Conservation (phyloP, 2,113 vertebrate genomes). For the Neopipo cinnamomea region DNA sequence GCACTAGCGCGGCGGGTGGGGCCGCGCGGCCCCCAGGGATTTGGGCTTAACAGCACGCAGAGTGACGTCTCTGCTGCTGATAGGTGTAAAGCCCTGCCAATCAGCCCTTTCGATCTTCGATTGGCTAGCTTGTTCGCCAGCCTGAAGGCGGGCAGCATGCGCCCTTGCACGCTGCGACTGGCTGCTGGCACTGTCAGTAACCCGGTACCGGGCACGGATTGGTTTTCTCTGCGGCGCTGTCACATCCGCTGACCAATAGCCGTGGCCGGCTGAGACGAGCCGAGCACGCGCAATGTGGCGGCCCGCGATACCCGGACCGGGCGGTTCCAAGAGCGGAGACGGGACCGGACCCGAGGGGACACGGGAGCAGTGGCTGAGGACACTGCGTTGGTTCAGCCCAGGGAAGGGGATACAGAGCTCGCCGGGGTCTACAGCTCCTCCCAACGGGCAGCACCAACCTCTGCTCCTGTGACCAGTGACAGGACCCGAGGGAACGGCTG, state of each 20-base stretch:
- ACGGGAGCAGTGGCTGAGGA: neutral
- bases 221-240: rapidly evolving
- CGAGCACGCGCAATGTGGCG: neutral
- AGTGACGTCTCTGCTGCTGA: rapidly evolving
- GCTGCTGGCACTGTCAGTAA: rapidly evolving
- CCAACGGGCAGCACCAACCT: rapidly evolving
- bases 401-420: neutral
- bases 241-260: neutral
- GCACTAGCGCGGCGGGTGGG: rapidly evolving
- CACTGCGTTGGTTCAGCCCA: neutral
- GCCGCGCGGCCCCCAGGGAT: rapidly evolving
- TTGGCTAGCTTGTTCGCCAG: rapidly evolving
- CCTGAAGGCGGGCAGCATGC: too few relatives aligned
- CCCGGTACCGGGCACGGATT: rapidly evolving
- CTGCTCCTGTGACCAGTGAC: neutral
- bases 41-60: rapidly evolving
- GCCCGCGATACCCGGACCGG: rapidly evolving
- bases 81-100: rapidly evolving
- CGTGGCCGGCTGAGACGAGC: too few relatives aligned
- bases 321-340: too few relatives aligned
- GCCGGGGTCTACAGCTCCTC: neutral
- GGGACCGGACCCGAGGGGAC: neutral
- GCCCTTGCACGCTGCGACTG: rapidly evolving
- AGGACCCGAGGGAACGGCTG: neutral
- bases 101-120: rapidly evolving